Conservation (phyloP, 2,113 vertebrate species). For the Phalacrocorax aristotelis region DNA sequence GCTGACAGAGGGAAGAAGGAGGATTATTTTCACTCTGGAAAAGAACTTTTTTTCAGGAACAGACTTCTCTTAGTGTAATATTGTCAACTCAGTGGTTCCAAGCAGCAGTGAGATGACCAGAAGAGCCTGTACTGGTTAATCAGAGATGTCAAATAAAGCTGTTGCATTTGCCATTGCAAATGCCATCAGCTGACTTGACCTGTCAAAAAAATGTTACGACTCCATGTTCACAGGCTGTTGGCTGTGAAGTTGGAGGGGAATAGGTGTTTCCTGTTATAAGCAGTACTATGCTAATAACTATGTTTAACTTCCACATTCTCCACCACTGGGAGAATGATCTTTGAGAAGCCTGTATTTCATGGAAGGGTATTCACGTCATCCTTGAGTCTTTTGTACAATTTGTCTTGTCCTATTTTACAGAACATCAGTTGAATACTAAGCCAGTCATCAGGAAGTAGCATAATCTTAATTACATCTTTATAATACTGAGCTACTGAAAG, state of each 20-base stretch:
- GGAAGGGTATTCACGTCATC: not conserved
- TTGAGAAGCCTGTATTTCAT: not conserved
- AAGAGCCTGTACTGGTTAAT: not conserved
- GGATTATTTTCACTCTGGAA: not conserved
- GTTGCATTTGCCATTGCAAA: not conserved
- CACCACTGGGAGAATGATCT: not conserved
- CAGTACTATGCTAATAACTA: not conserved
- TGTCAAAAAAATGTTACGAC: not conserved
- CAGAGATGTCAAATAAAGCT: not conserved
- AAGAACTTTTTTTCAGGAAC: not conserved
- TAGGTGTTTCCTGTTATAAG: not conserved
- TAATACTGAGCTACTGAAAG: not conserved
- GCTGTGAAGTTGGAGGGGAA: not conserved
- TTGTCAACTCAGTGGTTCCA: not conserved
- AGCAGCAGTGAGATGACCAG: not conserved
- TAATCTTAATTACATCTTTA: conserved; percentile 2
- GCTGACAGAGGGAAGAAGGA: not conserved
- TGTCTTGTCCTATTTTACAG: not conserved
- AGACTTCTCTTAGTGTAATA: not conserved
- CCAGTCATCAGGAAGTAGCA: not conserved
- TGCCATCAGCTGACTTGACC: not conserved
- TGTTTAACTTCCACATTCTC: not conserved
- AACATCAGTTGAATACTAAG: not conserved
- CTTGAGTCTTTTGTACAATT: not conserved
- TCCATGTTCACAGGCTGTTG: not conserved